These are phyloP conservation scores for Eospalax fontanierii DNA, from an alignment of 2,797 vertebrate genomes.

Conservation along the genomic window DNA sequence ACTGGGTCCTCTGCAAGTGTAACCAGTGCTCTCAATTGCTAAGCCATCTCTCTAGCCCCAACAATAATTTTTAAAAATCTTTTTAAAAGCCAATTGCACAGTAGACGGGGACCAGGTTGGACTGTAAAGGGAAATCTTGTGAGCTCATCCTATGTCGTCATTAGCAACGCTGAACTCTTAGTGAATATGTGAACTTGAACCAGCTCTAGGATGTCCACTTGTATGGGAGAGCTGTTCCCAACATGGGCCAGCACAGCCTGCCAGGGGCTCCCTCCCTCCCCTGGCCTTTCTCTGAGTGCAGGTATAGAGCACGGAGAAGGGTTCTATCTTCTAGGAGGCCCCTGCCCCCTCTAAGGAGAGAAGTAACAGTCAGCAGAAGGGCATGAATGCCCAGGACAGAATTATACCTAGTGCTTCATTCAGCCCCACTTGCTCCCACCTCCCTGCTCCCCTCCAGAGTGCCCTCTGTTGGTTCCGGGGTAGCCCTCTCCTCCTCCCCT, in stretches of 20 bases:
- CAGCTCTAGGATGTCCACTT: background rate
- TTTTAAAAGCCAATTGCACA: background rate
- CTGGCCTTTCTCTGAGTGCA: background rate
- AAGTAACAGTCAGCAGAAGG: background rate
- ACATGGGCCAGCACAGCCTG: accelerated
- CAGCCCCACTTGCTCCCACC: background rate
- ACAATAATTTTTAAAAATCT: background rate
- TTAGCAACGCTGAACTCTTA: background rate
- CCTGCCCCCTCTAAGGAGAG: background rate
- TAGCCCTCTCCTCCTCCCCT: background rate
- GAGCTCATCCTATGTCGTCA: background rate
- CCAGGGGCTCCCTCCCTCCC: background rate
- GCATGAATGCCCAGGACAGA: background rate
- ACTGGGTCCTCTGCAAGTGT: too few species aligned
- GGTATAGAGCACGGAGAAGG: background rate
- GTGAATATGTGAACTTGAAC: background rate
- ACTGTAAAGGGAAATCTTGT: background rate
- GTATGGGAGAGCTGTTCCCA: background rate
- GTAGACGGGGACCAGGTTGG: accelerated
- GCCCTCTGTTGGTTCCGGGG: background rate
- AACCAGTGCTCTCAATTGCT: too few species aligned
- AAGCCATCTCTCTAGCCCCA: too few species aligned
- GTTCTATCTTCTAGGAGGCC: background rate
- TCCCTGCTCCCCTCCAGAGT: background rate
- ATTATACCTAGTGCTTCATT: background rate